These are phyloP conservation scores for Oscheius sp. DNA, from an alignment of 2,888 invertebrate species.

Conservation along the genomic window DNA sequence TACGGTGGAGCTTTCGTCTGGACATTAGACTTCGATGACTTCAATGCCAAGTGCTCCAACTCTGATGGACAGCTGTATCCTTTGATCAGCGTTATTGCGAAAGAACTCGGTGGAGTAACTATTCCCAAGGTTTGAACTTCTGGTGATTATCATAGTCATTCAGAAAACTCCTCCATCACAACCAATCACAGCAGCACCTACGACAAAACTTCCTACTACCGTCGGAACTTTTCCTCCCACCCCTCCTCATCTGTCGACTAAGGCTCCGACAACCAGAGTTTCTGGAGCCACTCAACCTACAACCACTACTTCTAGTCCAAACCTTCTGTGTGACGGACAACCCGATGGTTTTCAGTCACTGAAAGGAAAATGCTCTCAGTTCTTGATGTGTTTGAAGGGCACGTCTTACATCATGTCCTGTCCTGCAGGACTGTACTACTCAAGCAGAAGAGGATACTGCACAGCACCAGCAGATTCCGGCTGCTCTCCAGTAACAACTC, in stretches of 20 bases:
- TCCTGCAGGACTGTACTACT: slow-evolving; percentile 60
- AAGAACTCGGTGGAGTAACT: slow-evolving; percentile 60
- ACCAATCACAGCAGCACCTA: slow-evolving; percentile 25
- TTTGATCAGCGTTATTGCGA: slow-evolving; percentile 65
- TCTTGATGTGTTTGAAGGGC: slow-evolving; percentile 59
- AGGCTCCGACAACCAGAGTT: slow-evolving; percentile 30
- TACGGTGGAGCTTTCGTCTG: slow-evolving; percentile 70
- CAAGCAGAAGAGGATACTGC: slow-evolving; percentile 53
- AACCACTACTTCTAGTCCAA: slow-evolving; percentile 24
- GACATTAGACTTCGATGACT: slow-evolving; percentile 70
- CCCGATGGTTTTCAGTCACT: slow-evolving; percentile 57
- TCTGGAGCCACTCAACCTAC: background rate
- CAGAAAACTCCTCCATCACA: slow-evolving; percentile 25
- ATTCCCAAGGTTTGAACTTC: slow-evolving; percentile 39
- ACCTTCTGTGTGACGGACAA: slow-evolving; percentile 51
- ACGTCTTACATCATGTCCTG: slow-evolving; percentile 50
- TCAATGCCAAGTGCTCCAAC: slow-evolving; percentile 66
- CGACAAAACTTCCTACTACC: slow-evolving; percentile 29
- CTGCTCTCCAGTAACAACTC: slow-evolving; percentile 32
- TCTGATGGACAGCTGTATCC: slow-evolving; percentile 64
- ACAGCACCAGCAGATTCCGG: slow-evolving; percentile 36
- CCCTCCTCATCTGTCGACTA: slow-evolving; percentile 32
- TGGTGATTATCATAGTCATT: background rate
- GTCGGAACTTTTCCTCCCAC: slow-evolving; percentile 16
- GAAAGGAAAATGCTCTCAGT: slow-evolving; percentile 43